Conservation (phyloP, 2,797 vertebrate species). For the Adelosebastes latens region DNA sequence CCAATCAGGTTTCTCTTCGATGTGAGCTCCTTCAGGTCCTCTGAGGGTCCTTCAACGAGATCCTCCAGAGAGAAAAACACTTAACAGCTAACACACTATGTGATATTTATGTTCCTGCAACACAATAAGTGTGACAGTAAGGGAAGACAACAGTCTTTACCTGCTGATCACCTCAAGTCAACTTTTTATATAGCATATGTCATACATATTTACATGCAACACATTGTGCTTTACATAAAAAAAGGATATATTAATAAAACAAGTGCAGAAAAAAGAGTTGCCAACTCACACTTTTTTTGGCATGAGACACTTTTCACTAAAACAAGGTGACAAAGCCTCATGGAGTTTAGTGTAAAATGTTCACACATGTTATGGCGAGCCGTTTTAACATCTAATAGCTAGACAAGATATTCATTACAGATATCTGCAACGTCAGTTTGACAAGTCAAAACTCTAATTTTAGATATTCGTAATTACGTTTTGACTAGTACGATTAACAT, state of each 20-base stretch:
- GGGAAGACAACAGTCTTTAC: neutral
- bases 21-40: conserved; percentile 37
- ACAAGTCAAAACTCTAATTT: no score
- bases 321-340: no score
- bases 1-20: conserved; percentile 35
- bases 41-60: conserved; percentile 7
- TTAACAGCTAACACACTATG: neutral
- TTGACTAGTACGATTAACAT: no score
- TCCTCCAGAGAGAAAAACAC: neutral
- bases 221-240: neutral
- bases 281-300: neutral
- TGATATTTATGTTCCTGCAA: neutral
- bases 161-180: neutral
- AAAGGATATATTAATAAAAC: neutral
- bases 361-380: no score
- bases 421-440: no score
- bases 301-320: no score
- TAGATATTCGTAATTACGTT: no score
- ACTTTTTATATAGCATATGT: neutral
- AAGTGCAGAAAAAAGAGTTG: neutral
- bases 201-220: neutral
- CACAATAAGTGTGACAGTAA: neutral
- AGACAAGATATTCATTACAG: no score
- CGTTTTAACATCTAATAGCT: no score
- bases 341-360: no score